These are phyloP conservation scores for Drymodes brunneopygia DNA, from an alignment of 2,113 vertebrate genomes.

Conservation along the genomic window DNA sequence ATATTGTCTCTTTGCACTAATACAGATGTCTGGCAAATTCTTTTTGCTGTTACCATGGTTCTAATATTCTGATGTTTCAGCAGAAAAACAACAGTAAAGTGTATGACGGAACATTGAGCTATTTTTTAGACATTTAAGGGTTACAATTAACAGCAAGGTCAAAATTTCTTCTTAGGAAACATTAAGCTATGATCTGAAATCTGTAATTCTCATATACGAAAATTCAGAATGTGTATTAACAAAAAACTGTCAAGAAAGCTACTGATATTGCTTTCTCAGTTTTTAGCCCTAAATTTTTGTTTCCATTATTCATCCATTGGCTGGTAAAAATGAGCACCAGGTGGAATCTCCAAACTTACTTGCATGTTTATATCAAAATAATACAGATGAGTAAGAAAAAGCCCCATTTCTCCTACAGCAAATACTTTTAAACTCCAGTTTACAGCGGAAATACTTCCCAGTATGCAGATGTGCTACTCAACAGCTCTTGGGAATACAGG, in stretches of 20 bases:
- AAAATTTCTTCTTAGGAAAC: neutral
- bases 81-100: constrained; percentile 3
- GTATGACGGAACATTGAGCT: neutral
- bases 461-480: neutral
- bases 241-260: neutral
- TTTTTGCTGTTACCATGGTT: constrained; percentile 8
- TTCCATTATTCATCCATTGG: neutral
- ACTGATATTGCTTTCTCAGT: neutral
- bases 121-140: neutral
- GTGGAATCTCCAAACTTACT: neutral
- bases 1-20: neutral
- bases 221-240: neutral
- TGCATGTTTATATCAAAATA: neutral
- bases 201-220: neutral
- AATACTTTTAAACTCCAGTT: neutral
- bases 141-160: neutral
- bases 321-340: neutral
- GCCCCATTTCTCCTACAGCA: neutral
- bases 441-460: neutral
- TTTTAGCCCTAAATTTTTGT: neutral
- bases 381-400: neutral
- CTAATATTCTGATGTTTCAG: constrained; percentile 15
- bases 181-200: neutral
- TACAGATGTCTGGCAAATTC: neutral
- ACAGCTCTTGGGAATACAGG: neutral